These are phyloP conservation scores for Gymnoscopelus microlampas DNA, from an alignment of 2,797 vertebrate species.

Conservation along the genomic window DNA sequence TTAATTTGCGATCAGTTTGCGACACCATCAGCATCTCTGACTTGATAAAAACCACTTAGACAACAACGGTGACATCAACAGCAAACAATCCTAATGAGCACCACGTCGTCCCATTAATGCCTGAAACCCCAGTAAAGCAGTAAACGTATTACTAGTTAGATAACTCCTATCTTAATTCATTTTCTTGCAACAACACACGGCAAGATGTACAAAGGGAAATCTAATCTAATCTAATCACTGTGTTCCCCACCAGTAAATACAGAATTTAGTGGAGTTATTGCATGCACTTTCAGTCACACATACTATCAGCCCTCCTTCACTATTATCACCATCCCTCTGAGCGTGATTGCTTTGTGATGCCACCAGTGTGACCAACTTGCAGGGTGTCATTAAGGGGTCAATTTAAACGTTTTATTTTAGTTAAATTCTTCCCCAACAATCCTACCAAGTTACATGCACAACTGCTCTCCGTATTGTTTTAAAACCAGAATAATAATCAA, in stretches of 20 bases:
- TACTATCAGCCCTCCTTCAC: too few relatives aligned
- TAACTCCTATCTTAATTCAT: constrained; percentile 40
- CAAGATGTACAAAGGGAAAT: constrained; percentile 61
- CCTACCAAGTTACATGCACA: too few relatives aligned
- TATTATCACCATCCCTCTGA: too few relatives aligned
- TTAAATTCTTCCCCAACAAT: too few relatives aligned
- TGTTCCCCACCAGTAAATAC: constrained; percentile 46
- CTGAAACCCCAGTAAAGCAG: neutral
- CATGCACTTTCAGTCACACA: constrained; percentile 33
- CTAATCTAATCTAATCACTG: constrained; percentile 46
- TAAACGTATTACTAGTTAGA: constrained; percentile 13
- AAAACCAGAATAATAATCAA: too few relatives aligned
- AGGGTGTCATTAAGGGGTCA: too few relatives aligned
- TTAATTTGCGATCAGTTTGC: constrained; percentile 11
- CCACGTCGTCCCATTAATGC: neutral
- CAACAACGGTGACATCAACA: neutral
- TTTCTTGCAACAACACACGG: constrained; percentile 31
- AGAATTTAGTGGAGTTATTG: constrained; percentile 51
- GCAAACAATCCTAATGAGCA: constrained; percentile 1
- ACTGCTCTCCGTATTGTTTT: too few relatives aligned
- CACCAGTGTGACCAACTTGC: too few relatives aligned
- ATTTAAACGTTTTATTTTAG: too few relatives aligned
- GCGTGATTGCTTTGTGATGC: too few relatives aligned
- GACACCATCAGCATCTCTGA: constrained; percentile 21
- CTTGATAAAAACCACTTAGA: constrained; percentile 4